Conservation (phyloP, 2,888 invertebrate species). For the Macaria liturata region DNA sequence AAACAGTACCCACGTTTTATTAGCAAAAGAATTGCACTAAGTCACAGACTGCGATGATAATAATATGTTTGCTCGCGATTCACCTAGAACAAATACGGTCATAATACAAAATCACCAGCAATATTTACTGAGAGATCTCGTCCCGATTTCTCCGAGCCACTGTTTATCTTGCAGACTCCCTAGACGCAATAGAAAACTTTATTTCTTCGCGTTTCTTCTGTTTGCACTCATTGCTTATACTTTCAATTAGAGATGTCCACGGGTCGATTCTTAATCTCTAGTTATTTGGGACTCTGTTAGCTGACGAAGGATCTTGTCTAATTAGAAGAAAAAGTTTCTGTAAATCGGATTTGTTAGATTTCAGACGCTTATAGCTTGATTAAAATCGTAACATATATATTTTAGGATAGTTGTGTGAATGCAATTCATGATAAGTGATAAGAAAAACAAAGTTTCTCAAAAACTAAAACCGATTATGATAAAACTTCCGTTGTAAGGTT, state of each 20-base stretch:
- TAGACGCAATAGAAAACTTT: slow-evolving; percentile 27
- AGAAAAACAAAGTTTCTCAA: too few species aligned
- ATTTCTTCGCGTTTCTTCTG: slow-evolving; percentile 16
- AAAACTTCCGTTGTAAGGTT: too few species aligned
- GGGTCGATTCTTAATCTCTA: slow-evolving; percentile 7
- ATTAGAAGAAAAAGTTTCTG: not conserved
- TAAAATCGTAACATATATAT: too few species aligned
- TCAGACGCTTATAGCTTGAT: too few species aligned
- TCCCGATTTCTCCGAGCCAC: slow-evolving; percentile 14
- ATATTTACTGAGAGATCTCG: slow-evolving; percentile 18
- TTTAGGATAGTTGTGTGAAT: too few species aligned
- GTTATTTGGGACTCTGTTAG: slow-evolving; percentile 2
- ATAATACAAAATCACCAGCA: slow-evolving; percentile 10
- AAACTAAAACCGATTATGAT: too few species aligned
- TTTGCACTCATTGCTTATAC: slow-evolving; percentile 16
- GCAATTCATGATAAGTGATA: too few species aligned
- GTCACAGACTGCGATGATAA: slow-evolving; percentile 2
- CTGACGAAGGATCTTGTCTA: not conserved
- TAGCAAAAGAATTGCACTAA: too few species aligned
- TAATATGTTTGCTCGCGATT: slow-evolving; percentile 13
- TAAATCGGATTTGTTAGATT: too few species aligned
- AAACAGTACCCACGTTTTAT: too few species aligned
- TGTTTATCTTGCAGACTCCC: slow-evolving; percentile 31
- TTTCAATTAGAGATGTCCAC: slow-evolving; percentile 21
- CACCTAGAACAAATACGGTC: slow-evolving; percentile 16